Evolutionary conservation across 2,797 vertebrate species (phyloP).

Genomic region (Semotilus atromaculatus): DNA sequence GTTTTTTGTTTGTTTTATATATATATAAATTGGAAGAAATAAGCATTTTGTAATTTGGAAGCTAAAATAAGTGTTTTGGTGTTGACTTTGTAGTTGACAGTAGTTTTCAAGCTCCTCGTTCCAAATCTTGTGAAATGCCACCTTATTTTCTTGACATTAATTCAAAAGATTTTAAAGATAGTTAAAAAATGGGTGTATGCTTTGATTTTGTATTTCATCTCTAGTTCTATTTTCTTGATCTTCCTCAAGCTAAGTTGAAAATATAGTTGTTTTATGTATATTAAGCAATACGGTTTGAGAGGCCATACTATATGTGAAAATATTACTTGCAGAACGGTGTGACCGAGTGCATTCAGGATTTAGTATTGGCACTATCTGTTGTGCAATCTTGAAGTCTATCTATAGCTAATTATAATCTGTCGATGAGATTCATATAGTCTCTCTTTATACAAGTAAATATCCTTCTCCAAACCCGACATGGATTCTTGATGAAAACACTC

Average conservation of each 20-base stretch:
- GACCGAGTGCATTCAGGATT: background rate
- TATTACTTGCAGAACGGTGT: background rate
- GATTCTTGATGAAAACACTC: background rate
- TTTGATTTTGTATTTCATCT: background rate
- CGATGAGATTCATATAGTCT: conserved; percentile 4
- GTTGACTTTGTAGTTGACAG: background rate
- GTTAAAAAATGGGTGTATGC: background rate
- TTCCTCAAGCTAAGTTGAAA: background rate
- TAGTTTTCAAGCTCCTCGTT: background rate
- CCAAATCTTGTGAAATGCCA: background rate
- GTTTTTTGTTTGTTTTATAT: too few species aligned
- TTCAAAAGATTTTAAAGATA: background rate
- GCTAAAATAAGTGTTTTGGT: background rate
- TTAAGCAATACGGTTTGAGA: background rate
- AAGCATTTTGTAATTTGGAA: background rate
- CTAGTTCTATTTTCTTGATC: background rate
- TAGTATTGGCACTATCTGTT: background rate
- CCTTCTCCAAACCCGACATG: background rate
- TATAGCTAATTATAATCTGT: background rate
- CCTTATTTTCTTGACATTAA: background rate
- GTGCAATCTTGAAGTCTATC: background rate
- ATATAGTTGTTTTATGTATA: background rate
- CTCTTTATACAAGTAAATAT: background rate
- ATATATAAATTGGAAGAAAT: too few species aligned
- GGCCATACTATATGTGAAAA: background rate